These are phyloP conservation scores for Leucoraja ocellata DNA, from an alignment of 2,797 vertebrate species.

Conservation along the genomic window DNA sequence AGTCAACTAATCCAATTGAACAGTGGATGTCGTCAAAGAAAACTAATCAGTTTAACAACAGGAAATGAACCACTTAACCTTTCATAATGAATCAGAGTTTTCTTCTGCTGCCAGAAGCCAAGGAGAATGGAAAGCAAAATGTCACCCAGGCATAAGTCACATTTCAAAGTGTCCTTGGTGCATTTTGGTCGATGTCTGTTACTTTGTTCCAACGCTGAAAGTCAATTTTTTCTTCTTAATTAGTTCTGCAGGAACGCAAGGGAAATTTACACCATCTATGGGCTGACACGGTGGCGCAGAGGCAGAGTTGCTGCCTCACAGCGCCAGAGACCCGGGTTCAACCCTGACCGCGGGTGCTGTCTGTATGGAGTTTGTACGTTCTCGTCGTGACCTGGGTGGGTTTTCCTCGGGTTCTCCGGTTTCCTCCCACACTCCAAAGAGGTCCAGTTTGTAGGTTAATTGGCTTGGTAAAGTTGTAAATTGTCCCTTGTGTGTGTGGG, in stretches of 20 bases:
- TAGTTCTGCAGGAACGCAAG: neutral
- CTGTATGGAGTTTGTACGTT: too few relatives aligned
- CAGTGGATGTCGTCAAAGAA: neutral
- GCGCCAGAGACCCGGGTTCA: too few relatives aligned
- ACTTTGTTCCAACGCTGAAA: neutral
- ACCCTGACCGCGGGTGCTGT: too few relatives aligned
- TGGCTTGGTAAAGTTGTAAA: too few relatives aligned
- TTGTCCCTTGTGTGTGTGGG: too few relatives aligned
- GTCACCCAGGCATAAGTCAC: neutral
- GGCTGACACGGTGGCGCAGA: neutral
- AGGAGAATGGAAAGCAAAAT: neutral
- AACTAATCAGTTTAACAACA: constrained; percentile 19
- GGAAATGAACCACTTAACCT: constrained; percentile 23
- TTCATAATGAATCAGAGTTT: neutral
- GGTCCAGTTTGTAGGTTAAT: too few relatives aligned
- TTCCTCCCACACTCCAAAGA: too few relatives aligned
- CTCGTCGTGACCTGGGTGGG: too few relatives aligned
- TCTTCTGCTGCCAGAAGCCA: constrained; percentile 12
- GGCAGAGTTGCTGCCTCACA: too few relatives aligned
- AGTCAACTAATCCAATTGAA: neutral
- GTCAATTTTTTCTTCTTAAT: neutral
- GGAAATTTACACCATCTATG: neutral
- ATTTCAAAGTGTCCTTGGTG: neutral
- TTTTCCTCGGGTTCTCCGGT: too few relatives aligned
- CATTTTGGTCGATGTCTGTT: too few relatives aligned